Base-by-base conservation (phyloP, 2,797 vertebrate species). In the Centroberyx gerrardi region DNA sequence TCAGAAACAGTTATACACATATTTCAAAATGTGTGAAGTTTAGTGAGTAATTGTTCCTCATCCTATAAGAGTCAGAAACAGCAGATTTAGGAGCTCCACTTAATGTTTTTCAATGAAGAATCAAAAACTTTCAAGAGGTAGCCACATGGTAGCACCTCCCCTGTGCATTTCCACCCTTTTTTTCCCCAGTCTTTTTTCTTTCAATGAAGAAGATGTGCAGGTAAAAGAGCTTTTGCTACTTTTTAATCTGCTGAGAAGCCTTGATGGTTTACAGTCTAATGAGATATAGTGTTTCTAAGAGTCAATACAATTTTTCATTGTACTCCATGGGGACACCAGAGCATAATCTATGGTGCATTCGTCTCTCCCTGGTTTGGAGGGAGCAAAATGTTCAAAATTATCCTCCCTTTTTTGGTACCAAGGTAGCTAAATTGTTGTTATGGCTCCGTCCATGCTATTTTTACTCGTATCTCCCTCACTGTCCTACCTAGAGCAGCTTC, bases 271-370 rank as follows among this genome's bases (percentile, higher is more conserved):
- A 51, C 1, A 42, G 22, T 64, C 27, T 72, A 82, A 87, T 82
- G 48, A 81, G 55, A 78, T 76, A 75, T 33, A 68, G 59, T 48
- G 36, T 77, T 80, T 67, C 40, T 68, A 72, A 69, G 84, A 80
- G 51, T 52, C 53, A 44, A 9, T 55, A 62, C 38, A 65, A 53
- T 80, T 83, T 81, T 58, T 71, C 66, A 74, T 36, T 52, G 18
- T 64, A 59, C 22, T 60, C 14, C 68, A 58, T 44, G n/a, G 14
- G 18, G 8, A 55, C 59, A 65, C 28, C 1, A 12, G 44, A 63
- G 38, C 7, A 51, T 65, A 77, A 78, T 78, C 70, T 49, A 76
- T 67, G 48, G 15, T 56, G 27, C 59, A 38, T 58, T 61, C 46
- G 63, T 72, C 48, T 75, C 64, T 67, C 40, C 52, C 17, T 42